Conservation (phyloP, 2,888 invertebrate species). For the Lumbricus terrestris region DNA sequence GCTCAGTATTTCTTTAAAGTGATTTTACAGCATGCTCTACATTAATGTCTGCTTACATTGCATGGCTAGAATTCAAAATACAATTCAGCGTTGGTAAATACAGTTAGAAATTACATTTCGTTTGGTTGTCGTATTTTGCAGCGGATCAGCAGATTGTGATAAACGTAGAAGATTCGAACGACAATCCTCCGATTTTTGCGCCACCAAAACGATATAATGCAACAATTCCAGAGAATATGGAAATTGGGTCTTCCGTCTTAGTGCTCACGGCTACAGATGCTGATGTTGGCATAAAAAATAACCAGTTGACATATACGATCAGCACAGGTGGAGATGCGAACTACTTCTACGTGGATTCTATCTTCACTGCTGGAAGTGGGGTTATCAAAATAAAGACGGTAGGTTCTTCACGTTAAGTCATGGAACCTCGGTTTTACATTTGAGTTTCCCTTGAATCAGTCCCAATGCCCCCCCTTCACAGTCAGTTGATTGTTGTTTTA, state of each 20-base stretch:
- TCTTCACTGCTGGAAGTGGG: conserved; percentile 31
- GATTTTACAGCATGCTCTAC: background rate
- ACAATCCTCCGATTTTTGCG: conserved; percentile 45
- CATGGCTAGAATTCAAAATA: background rate
- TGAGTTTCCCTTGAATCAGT: background rate
- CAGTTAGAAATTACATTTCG: background rate
- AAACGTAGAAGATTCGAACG: conserved; percentile 34
- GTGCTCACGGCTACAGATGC: conserved; percentile 32
- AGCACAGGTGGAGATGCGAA: background rate
- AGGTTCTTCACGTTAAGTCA: background rate
- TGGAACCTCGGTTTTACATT: no score
- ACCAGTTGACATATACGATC: conserved; percentile 29
- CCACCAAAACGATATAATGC: conserved; percentile 20
- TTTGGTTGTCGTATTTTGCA: conserved; percentile 19
- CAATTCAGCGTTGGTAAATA: background rate
- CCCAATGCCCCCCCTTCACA: no score
- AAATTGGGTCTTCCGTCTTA: conserved; percentile 31
- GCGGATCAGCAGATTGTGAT: conserved; percentile 27
- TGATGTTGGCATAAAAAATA: conserved; percentile 32
- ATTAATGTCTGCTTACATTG: background rate
- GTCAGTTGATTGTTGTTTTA: background rate
- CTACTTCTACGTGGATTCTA: conserved; percentile 38
- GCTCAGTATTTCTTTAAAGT: background rate
- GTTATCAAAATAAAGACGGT: conserved; percentile 37
- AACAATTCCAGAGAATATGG: conserved; percentile 33